Evolutionary conservation across 2,888 invertebrate species (phyloP).

Genomic region (Drosophila kanekoi): DNA sequence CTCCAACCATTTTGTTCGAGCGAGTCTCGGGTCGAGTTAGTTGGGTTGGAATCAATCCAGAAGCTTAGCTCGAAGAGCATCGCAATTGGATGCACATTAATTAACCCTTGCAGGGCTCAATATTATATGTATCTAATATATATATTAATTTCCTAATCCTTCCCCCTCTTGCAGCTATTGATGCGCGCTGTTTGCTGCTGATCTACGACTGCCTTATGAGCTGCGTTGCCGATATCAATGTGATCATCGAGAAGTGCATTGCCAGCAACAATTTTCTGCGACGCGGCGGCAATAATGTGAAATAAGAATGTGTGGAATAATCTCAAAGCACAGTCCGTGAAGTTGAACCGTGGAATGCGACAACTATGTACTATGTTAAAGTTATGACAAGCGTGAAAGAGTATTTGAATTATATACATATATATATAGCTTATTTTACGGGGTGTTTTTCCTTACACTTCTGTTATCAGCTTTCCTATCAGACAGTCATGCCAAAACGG

Average conservation of each 20-base stretch:
- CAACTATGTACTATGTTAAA: conserved; percentile 26
- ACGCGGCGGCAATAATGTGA: conserved; percentile 53
- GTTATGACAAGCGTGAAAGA: conserved; percentile 39
- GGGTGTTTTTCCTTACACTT: background rate
- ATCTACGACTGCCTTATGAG: conserved; percentile 89
- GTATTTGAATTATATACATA: conserved; percentile 66
- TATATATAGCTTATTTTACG: conserved; percentile 4
- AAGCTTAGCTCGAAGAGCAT: no score
- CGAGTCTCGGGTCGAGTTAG: no score
- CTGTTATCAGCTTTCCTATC: no score
- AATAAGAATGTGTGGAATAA: conserved; percentile 21
- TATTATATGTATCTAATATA: background rate
- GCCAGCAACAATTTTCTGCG: conserved; percentile 64
- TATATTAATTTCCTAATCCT: background rate
- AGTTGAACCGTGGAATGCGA: conserved; percentile 6
- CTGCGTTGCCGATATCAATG: conserved; percentile 77
- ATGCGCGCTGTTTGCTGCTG: conserved; percentile 94
- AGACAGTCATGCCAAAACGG: no score
- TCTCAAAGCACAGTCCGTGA: conserved; percentile 3
- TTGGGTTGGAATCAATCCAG: no score
- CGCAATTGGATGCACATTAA: background rate
- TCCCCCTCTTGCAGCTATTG: conserved; percentile 87
- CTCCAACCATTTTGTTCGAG: no score
- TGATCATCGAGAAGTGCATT: conserved; percentile 74
- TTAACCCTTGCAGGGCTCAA: no score